phyloP scores from a whole-genome alignment of 2,888 invertebrate genomes.

The Drosophila antonietae region DNA sequence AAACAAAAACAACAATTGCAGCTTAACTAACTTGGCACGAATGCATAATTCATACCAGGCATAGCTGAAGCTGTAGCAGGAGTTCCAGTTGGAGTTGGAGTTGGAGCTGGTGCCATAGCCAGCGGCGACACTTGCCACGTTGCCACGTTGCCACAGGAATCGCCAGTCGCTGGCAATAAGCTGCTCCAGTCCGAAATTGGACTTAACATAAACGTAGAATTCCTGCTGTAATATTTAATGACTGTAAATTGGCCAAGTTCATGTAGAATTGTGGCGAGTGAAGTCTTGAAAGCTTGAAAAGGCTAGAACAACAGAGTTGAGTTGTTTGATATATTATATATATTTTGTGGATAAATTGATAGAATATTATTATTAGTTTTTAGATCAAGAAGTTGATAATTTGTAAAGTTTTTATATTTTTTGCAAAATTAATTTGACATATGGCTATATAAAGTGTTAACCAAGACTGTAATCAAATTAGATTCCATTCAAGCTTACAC shows the following conservation, averaged over 20 bases:
- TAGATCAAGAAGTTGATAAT: too few relatives aligned
- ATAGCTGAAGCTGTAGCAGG: background rate
- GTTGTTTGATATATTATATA: too few relatives aligned
- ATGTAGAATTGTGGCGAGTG: background rate
- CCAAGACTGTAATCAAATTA: too few relatives aligned
- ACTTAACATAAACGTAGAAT: background rate
- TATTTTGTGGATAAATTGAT: too few relatives aligned
- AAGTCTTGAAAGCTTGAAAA: too few relatives aligned
- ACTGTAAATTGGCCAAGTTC: background rate
- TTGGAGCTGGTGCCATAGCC: slow-evolving; percentile 24
- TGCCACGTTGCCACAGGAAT: slow-evolving; percentile 52
- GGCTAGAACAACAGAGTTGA: too few relatives aligned
- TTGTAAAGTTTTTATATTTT: too few relatives aligned
- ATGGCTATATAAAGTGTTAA: too few relatives aligned
- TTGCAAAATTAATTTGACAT: too few relatives aligned
- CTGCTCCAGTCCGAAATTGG: slow-evolving; percentile 7
- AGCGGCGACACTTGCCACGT: slow-evolving; percentile 59
- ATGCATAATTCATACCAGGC: slow-evolving; percentile 60
- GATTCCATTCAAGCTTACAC: too few relatives aligned
- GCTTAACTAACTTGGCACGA: slow-evolving; percentile 44
- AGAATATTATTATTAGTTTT: too few relatives aligned
- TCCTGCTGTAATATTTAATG: slow-evolving; percentile 4
- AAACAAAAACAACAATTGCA: slow-evolving; percentile 46
- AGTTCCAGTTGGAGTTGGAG: background rate
- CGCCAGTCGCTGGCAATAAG: slow-evolving; percentile 4